Conservation (phyloP, 2,113 vertebrate species). For the Jacana jacana region DNA sequence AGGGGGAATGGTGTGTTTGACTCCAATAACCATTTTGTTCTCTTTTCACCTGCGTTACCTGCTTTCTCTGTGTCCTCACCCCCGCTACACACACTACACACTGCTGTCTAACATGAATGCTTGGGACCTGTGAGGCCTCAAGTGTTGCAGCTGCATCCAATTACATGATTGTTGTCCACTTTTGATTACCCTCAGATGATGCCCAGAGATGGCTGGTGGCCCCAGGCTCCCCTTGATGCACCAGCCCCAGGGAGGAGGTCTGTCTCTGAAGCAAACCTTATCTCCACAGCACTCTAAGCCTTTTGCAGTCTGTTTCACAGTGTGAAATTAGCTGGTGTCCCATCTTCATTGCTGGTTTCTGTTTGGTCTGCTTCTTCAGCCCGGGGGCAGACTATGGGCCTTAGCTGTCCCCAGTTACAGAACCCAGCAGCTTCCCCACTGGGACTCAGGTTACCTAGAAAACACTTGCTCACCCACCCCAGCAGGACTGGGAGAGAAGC, state of each 20-base stretch:
- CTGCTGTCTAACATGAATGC: background rate
- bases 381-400: background rate
- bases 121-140: background rate
- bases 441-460: background rate
- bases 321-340: background rate
- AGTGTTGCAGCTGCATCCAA: background rate
- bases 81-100: too few relatives aligned
- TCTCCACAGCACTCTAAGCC: background rate
- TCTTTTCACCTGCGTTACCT: background rate
- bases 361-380: background rate
- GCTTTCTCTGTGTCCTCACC: background rate
- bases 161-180: fast-evolving
- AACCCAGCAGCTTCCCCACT: background rate
- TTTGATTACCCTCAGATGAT: background rate
- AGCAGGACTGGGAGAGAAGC: background rate
- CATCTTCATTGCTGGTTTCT: background rate
- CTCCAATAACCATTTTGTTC: background rate
- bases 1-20: background rate
- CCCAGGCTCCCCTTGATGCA: too few relatives aligned
- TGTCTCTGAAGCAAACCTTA: background rate
- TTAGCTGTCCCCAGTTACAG: background rate
- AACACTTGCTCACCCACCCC: background rate
- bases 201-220: background rate
- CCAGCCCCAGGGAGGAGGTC: background rate
- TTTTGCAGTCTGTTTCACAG: background rate